Evolutionary conservation across 1,140 invertebrate species (phyloP).

Genomic region (Megathymus violae): DNA sequence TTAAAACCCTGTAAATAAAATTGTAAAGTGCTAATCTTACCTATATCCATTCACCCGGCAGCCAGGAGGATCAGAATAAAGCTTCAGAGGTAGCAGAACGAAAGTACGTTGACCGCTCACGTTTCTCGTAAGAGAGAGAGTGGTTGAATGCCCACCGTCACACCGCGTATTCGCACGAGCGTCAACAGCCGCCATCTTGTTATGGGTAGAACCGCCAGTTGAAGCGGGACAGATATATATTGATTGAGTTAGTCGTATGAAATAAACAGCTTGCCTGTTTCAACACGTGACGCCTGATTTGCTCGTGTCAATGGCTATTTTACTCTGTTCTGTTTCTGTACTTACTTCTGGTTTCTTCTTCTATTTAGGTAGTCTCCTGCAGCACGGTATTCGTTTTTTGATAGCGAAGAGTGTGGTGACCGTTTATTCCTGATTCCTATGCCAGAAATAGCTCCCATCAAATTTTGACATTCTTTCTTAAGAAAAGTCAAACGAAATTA

Average conservation of each 20-base stretch:
- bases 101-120: slow-evolving; percentile 21
- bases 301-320: neutral
- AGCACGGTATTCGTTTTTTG: too few relatives aligned
- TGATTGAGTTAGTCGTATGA: neutral
- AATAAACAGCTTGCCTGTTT: neutral
- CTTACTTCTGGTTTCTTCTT: slow-evolving; percentile 29
- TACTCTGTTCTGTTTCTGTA: slow-evolving; percentile 16
- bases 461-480: too few relatives aligned
- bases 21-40: slow-evolving; percentile 36
- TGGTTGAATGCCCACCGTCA: slow-evolving; percentile 45
- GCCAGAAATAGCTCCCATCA: too few relatives aligned
- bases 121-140: slow-evolving; percentile 43
- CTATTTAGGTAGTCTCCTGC: neutral
- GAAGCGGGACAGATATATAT: slow-evolving; percentile 45
- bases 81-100: slow-evolving; percentile 22
- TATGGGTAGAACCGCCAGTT: slow-evolving; percentile 48
- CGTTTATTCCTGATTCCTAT: too few relatives aligned
- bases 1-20: slow-evolving; percentile 31
- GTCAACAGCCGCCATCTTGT: slow-evolving; percentile 65
- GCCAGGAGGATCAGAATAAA: slow-evolving; percentile 13
- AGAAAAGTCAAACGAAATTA: too few relatives aligned
- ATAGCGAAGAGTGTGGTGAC: too few relatives aligned
- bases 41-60: slow-evolving; percentile 14
- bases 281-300: neutral
- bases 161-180: slow-evolving; percentile 34